Base-by-base conservation (phyloP, 2,888 invertebrate genomes). In the Chorisops tibialis region DNA sequence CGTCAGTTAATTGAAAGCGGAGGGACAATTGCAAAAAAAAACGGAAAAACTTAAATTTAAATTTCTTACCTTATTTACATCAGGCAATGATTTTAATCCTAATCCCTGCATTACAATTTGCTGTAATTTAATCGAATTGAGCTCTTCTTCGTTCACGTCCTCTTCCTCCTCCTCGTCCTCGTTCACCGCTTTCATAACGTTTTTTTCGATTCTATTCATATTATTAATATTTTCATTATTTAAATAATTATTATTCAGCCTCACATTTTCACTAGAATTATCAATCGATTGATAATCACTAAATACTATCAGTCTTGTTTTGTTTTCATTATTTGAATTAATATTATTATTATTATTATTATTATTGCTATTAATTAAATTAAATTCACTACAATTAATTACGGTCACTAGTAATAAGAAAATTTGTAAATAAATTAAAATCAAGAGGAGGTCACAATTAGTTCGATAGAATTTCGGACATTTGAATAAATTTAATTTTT, bases 91-190 rank as follows among this genome's bases (percentile, higher is more conserved):
- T 47, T 68, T 69, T 41, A 76, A 62, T 18, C 75, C 72, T 48
- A 76, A 69, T 37, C 76, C 77, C 22, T 70, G 67, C 70, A 74
- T 70, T 35, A 76, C 69, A 37, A 76, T 67, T 61, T 72, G 65
- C 4, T 70, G 67, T 11, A 76, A 67, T 56, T 71, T 70, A 14
- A 43, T 11, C 14, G 39, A n/a, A 41, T 54, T 14, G 24, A 54
- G 16, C 11, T 65, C 61, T 45, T 70, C 67, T 65, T 73, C 71
- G 12, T 49, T 38, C 12, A 35, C 51, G 14, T 39, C 56, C 12
- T 52, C 54, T 3, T 41, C 54, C 6, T 41, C 41, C 11, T 41
- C 41, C 7, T 35, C 35, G 11, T 4, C 6, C 30, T 30, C 18
- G 11, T 30, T 9, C 30, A 30, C 30, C 30, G 30, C 30, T 30